Percentiles rank a stretch among this genome's conserved stretches.
Conservation (phyloP, 2,888 invertebrate species). For the Orthosia gracilis region DNA sequence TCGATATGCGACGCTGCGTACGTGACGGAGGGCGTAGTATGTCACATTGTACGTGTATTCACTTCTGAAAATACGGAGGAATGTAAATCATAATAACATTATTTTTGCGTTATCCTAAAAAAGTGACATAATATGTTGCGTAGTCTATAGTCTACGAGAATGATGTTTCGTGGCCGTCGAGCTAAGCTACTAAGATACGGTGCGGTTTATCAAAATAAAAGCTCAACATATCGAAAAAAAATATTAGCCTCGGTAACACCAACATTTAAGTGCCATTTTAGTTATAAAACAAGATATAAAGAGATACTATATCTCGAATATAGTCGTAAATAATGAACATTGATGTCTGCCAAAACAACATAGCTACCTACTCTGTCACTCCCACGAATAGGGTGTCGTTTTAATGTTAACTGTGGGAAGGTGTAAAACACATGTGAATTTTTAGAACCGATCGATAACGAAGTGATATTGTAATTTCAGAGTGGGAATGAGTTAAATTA, state of each 20-base stretch:
- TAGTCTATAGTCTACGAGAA: neutral
- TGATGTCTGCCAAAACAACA: slow-evolving; percentile 1
- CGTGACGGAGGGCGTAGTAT: slow-evolving; percentile 4
- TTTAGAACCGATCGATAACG: neutral
- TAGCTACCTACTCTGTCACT: neutral
- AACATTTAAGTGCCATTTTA: slow-evolving; percentile 9
- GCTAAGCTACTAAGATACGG: neutral
- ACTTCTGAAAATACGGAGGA: neutral
- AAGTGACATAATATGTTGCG: neutral
- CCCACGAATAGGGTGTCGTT: neutral
- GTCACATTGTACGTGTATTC: neutral
- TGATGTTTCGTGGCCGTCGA: neutral
- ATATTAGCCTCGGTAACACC: neutral
- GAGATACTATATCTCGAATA: slow-evolving; percentile 15
- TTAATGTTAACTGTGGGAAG: too few species aligned
- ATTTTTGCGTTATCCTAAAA: neutral
- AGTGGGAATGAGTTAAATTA: neutral
- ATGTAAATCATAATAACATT: neutral
- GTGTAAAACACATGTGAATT: neutral
- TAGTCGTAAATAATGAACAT: slow-evolving; percentile 20
- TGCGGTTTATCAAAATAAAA: neutral
- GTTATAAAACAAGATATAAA: slow-evolving; percentile 29
- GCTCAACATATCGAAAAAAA: neutral
- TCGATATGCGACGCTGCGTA: slow-evolving; percentile 36
- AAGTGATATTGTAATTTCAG: neutral